Percentiles rank a stretch among this genome's conserved stretches.
phyloP scores from a whole-genome alignment of 2,113 vertebrate species.

The Arizona elegans region DNA sequence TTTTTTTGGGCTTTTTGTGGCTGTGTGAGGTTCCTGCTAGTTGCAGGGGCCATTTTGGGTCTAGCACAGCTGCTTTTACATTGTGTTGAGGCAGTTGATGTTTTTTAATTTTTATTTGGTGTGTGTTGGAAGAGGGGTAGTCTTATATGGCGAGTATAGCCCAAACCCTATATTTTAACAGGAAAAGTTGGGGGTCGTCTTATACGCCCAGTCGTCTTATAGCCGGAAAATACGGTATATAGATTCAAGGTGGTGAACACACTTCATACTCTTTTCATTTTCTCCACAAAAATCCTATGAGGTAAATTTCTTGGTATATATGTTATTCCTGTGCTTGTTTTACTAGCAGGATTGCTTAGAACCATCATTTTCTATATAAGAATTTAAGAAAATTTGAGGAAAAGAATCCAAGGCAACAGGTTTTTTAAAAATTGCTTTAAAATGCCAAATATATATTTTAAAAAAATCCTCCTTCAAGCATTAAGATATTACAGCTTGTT shows the following conservation, averaged over 20 bases:
- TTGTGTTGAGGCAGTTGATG: too few species aligned
- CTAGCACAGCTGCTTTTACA: too few species aligned
- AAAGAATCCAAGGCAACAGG: not conserved
- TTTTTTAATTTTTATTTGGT: too few species aligned
- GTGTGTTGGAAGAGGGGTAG: too few species aligned
- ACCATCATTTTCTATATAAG: not conserved
- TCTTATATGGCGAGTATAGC: too few species aligned
- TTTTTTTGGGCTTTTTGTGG: too few species aligned
- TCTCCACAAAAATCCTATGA: not conserved
- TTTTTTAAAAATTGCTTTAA: not conserved
- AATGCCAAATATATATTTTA: not conserved
- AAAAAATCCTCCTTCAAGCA: not conserved
- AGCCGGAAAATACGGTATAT: too few species aligned
- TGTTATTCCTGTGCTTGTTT: not conserved
- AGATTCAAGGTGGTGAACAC: not conserved
- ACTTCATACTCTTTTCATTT: not conserved
- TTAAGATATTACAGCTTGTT: not conserved
- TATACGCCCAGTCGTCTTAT: too few species aligned
- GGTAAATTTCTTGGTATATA: not conserved
- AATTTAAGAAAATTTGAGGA: not conserved
- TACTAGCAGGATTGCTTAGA: not conserved
- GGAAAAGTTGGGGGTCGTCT: too few species aligned
- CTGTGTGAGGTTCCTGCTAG: too few species aligned
- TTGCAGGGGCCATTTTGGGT: too few species aligned
- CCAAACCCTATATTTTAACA: too few species aligned